These are phyloP conservation scores for Plusia festucae DNA, from an alignment of 2,888 invertebrate species.

Conservation along the genomic window DNA sequence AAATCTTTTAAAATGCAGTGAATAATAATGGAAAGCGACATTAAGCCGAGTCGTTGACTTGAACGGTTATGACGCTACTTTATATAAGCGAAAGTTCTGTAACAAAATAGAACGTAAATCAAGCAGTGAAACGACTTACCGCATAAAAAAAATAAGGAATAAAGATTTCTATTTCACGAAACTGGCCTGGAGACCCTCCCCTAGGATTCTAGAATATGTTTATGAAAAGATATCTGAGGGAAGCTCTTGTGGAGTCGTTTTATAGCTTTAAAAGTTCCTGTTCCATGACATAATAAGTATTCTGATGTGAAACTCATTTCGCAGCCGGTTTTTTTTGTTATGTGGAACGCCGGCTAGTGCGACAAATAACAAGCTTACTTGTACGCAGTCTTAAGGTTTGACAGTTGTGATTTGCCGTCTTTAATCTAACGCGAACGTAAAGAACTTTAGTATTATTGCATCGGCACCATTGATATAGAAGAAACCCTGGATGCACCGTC, in stretches of 20 bases:
- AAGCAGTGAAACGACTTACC: slow-evolving; percentile 27
- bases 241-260: neutral
- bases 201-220: neutral
- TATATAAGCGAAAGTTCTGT: slow-evolving; percentile 36
- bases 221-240: neutral
- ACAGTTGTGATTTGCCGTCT: too few relatives aligned
- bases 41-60: slow-evolving; percentile 35
- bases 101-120: slow-evolving; percentile 20
- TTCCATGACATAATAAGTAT: neutral
- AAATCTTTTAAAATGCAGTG: slow-evolving; percentile 12
- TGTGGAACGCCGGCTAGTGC: neutral
- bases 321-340: neutral
- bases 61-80: slow-evolving; percentile 25
- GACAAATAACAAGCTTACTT: neutral
- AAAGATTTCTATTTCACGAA: slow-evolving; percentile 17
- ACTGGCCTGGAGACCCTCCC: neutral
- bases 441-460: too few relatives aligned
- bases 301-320: neutral
- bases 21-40: slow-evolving; percentile 35
- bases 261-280: neutral
- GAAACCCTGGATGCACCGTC: too few relatives aligned
- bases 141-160: slow-evolving; percentile 15
- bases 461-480: too few relatives aligned
- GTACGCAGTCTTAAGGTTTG: too few relatives aligned
- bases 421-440: too few relatives aligned